phyloP scores from a whole-genome alignment of 1,140 invertebrate species.

The Caerostris darwini region DNA sequence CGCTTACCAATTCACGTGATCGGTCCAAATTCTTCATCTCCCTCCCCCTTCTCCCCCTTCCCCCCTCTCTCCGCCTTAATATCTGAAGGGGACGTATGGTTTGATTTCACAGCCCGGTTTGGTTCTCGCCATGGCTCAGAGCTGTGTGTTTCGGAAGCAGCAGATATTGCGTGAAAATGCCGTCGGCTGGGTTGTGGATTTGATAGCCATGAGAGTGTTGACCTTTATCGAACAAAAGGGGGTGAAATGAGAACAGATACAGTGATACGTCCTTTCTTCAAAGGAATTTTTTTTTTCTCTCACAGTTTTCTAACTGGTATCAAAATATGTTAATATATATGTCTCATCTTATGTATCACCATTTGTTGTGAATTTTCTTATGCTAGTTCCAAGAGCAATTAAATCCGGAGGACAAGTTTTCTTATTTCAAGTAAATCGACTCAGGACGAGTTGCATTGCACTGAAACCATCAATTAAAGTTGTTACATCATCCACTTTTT shows the following conservation, averaged over 20 bases:
- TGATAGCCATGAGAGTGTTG: not conserved
- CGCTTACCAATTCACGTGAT: conserved; percentile 35
- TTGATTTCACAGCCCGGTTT: conserved; percentile 5
- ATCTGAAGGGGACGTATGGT: conserved; percentile 24
- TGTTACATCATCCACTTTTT: no score
- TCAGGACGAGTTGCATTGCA: no score
- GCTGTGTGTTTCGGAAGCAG: conserved; percentile 14
- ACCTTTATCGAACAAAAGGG: not conserved
- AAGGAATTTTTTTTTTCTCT: no score
- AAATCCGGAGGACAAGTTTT: no score
- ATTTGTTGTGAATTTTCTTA: no score
- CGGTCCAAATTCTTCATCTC: not conserved
- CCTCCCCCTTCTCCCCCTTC: not conserved
- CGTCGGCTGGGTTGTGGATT: not conserved
- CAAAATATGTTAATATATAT: no score
- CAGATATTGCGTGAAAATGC: not conserved
- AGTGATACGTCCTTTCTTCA: no score
- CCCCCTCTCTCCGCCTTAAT: not conserved
- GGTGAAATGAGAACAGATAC: not conserved
- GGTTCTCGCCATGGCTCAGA: not conserved
- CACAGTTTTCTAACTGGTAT: no score
- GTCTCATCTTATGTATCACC: no score
- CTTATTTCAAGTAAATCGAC: no score
- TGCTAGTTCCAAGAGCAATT: no score
- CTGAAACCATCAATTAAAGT: no score